These are phyloP conservation scores for Archocentrus centrarchus DNA, from an alignment of 2,113 vertebrate genomes.

Conservation along the genomic window DNA sequence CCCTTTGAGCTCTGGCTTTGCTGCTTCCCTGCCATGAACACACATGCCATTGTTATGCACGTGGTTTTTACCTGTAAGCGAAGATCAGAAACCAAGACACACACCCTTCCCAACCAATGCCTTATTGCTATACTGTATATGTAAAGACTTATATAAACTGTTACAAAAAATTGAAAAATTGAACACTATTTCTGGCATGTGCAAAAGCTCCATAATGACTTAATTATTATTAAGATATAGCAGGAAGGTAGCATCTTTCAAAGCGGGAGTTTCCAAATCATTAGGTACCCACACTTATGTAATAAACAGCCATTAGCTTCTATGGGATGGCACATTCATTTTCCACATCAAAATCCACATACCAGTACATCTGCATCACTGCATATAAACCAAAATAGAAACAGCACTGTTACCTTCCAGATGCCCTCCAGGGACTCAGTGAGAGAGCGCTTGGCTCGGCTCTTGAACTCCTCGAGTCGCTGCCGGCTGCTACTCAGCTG, in stretches of 20 bases:
- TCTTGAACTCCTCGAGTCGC: constrained; percentile 91
- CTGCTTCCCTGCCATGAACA: constrained; percentile 84
- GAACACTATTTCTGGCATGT: background rate
- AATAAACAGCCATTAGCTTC: too few species aligned
- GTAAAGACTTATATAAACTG: background rate
- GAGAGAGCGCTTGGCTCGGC: constrained; percentile 91
- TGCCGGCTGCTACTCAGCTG: constrained; percentile 84
- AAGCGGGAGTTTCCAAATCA: background rate
- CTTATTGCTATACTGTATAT: background rate
- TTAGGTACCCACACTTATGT: background rate
- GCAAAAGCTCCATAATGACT: background rate
- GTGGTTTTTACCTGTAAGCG: background rate
- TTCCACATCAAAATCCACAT: background rate
- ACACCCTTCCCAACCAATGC: background rate
- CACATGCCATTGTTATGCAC: constrained; percentile 8
- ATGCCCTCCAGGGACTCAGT: constrained; percentile 95
- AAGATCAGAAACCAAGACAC: background rate
- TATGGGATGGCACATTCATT: background rate
- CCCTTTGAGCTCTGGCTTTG: constrained; percentile 83
- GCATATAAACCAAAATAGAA: background rate
- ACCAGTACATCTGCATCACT: background rate
- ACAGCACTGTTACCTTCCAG: constrained; percentile 76
- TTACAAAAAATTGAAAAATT: background rate
- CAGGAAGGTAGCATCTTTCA: background rate
- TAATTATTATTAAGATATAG: background rate